These are phyloP conservation scores for Eurystomus gularis DNA, from an alignment of 2,113 vertebrate species.

Conservation along the genomic window DNA sequence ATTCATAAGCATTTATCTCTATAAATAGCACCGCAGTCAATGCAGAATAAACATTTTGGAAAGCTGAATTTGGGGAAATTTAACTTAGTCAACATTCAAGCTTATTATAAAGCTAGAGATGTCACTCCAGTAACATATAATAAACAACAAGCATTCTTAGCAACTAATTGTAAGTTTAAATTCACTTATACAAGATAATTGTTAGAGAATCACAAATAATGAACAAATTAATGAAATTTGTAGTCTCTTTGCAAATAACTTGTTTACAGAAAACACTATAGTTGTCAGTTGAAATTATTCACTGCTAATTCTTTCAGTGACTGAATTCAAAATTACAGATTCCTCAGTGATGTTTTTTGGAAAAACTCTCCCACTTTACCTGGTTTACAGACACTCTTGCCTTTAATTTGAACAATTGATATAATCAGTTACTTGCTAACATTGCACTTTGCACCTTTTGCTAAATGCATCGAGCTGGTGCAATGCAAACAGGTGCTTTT, in stretches of 20 bases:
- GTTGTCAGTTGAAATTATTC: constrained; percentile 37
- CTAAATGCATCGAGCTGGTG: not conserved
- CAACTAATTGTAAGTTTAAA: constrained; percentile 16
- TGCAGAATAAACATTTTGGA: not conserved
- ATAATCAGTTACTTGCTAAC: not conserved
- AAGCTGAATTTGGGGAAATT: not conserved
- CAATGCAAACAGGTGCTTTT: not conserved
- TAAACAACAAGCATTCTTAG: not conserved
- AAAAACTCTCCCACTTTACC: not conserved
- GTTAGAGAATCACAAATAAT: constrained; percentile 35
- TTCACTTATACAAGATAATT: constrained; percentile 31
- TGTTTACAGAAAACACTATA: constrained; percentile 7
- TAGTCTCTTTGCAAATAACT: constrained; percentile 31
- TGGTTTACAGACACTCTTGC: not conserved
- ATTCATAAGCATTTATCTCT: not conserved
- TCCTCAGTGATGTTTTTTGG: not conserved
- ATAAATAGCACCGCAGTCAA: not conserved
- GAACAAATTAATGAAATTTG: constrained; percentile 57
- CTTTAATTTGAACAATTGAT: not conserved
- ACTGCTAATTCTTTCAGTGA: not conserved
- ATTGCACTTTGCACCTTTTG: not conserved
- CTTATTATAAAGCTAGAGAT: not conserved
- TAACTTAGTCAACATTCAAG: not conserved
- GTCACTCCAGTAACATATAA: not conserved
- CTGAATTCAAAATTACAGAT: not conserved